phyloP scores from a whole-genome alignment of 2,113 vertebrate genomes.

The Hippoglossus stenolepis region DNA sequence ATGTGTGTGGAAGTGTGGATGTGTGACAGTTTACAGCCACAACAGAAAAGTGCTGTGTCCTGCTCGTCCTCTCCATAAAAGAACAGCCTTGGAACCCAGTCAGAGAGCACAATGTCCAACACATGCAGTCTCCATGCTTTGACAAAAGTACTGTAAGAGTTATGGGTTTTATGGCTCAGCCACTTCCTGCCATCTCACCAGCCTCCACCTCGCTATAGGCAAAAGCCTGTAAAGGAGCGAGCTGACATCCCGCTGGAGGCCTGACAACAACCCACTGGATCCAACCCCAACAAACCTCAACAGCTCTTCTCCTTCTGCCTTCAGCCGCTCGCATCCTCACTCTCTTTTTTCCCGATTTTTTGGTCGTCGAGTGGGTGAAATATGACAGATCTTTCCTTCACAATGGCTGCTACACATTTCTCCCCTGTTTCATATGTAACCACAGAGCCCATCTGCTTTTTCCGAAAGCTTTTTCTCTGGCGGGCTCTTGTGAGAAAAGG shows the following conservation, averaged over 20 bases:
- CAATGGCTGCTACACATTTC: slow-evolving; percentile 68
- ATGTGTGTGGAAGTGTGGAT: slow-evolving; percentile 16
- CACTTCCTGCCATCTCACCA: slow-evolving; percentile 51
- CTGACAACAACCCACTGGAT: slow-evolving; percentile 66
- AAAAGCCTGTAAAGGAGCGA: slow-evolving; percentile 48
- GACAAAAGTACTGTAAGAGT: slow-evolving; percentile 45
- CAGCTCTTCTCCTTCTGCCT: slow-evolving; percentile 58
- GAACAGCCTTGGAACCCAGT: slow-evolving; percentile 19
- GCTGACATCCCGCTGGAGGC: slow-evolving; percentile 63
- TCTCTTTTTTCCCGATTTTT: slow-evolving; percentile 25
- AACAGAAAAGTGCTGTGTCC: not conserved
- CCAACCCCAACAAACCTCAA: slow-evolving; percentile 58
- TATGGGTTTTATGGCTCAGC: slow-evolving; percentile 52
- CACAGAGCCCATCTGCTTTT: slow-evolving; percentile 72
- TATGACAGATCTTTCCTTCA: slow-evolving; percentile 70
- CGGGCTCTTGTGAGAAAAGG: slow-evolving; percentile 54
- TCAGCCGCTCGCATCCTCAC: slow-evolving; percentile 48
- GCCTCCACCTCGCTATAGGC: slow-evolving; percentile 42
- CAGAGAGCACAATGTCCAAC: slow-evolving; percentile 22
- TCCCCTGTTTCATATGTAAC: slow-evolving; percentile 67
- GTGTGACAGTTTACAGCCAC: not conserved
- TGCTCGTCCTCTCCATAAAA: slow-evolving; percentile 22
- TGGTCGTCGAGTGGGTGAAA: slow-evolving; percentile 56
- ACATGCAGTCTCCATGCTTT: slow-evolving; percentile 45
- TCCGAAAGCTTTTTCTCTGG: slow-evolving; percentile 33